Evolutionary conservation across 2,113 vertebrate species (phyloP).

Genomic region (Leptocoma aspasia): DNA sequence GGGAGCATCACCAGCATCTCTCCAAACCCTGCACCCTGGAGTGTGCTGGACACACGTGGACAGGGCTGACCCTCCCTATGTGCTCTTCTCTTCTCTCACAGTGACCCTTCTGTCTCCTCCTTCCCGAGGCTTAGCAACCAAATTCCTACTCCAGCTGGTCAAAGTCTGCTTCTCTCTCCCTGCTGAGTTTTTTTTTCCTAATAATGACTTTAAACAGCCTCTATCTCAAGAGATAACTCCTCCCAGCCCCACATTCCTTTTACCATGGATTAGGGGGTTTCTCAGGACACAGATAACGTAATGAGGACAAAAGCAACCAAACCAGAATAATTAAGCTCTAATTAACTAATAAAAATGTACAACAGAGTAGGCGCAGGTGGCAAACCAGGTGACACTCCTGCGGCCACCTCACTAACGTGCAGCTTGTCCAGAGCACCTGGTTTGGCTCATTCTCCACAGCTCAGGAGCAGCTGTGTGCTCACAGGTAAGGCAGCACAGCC

Average conservation of each 20-base stretch:
- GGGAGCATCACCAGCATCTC: background rate
- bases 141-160: background rate
- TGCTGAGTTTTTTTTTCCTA: background rate
- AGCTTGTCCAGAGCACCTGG: background rate
- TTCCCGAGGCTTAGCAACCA: background rate
- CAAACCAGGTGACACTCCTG: background rate
- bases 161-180: background rate
- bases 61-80: background rate
- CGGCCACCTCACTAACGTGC: background rate
- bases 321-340: background rate
- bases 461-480: background rate
- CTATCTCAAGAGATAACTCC: background rate
- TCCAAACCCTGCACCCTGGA: rapidly evolving
- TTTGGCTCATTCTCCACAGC: background rate
- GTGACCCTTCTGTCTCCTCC: background rate
- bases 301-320: background rate
- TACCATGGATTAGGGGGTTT: rapidly evolving
- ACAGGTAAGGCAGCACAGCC: background rate
- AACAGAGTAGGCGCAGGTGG: background rate
- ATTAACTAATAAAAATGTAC: background rate
- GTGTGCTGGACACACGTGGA: rapidly evolving
- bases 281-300: background rate
- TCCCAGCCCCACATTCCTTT: background rate
- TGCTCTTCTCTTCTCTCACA: background rate
- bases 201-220: background rate